Conservation (phyloP, 2,113 vertebrate genomes). For the Piaya cayana region DNA sequence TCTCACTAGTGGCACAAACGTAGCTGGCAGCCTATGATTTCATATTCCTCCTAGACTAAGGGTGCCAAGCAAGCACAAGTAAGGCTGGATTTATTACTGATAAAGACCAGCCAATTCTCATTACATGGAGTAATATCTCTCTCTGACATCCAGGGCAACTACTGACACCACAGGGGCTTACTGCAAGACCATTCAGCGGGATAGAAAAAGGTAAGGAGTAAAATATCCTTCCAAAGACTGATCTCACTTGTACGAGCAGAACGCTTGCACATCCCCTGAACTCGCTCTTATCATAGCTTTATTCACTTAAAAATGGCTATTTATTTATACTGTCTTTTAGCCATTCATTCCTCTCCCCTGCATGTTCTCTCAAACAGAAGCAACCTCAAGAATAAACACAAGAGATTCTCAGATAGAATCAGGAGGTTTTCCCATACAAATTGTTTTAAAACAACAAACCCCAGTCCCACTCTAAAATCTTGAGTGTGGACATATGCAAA, state of each 20-base stretch:
- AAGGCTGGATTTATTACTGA: background rate
- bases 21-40: background rate
- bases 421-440: background rate
- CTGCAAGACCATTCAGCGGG: background rate
- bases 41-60: background rate
- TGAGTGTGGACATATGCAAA: background rate
- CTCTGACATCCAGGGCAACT: background rate
- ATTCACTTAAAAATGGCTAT: background rate
- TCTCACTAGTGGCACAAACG: background rate
- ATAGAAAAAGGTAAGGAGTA: background rate
- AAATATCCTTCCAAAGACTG: background rate
- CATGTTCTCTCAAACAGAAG: background rate
- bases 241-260: background rate
- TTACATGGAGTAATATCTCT: background rate
- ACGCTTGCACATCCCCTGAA: background rate
- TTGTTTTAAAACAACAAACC: background rate
- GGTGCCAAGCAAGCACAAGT: background rate
- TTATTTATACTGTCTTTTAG: background rate
- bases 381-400: background rate
- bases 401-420: background rate
- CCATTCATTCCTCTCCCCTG: background rate
- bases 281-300: background rate
- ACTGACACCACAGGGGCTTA: background rate
- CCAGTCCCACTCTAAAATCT: background rate
- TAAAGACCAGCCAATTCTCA: background rate